Base-by-base conservation (phyloP, 2,113 vertebrate species). In the Ramphastos sulfuratus region DNA sequence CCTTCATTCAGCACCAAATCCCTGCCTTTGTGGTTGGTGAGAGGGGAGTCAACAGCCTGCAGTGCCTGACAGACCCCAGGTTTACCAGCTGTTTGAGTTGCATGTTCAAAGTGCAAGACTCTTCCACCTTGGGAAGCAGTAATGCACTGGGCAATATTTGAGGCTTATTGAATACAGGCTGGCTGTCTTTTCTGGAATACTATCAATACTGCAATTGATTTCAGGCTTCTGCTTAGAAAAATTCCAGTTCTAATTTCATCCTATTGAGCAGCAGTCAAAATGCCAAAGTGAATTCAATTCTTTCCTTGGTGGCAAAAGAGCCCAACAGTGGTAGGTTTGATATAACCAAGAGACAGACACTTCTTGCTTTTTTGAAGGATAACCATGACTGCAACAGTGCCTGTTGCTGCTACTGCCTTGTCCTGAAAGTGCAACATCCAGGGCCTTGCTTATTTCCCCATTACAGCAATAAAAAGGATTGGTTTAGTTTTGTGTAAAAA, bases 201-300 rank as follows among this genome's bases (percentile, higher is more conserved):
- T 1, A 0, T 92, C 87, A 77, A 87, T 58, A 87, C 15, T 30
- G 23, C 78, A 77, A 89, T 87, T 77, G 91, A 85, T 87, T 89
- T 84, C 91, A 77, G 52, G 33, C 42, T 30, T 91, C 89, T 89
- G 74, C 89, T 92, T 82, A 82, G 83, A 92, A 85, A 89, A 91
- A 92, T 77, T 64, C 28, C 52, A 71, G 78, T 89, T 92, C 82
- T 87, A 93, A 93, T 93, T 92, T 80, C 91, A 92, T 85, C 56
- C 79, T 87, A 71, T 60, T 82, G 87, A 96, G 71, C 56, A 71
- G 60, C 44, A 89, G 69, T 70, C 69, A 89, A 89, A 74, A 89
- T 42, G 31, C 64, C 79, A 39, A 39, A 39, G 37, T 11, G 37
- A 39, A 39, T 10, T 39, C 8, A 39, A 39, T 39, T 39, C 37